Evolutionary conservation across 1,140 invertebrate genomes (phyloP), one percentile per base, ranked within the genome.

Genomic region (Brachionus paranguensis): DNA sequence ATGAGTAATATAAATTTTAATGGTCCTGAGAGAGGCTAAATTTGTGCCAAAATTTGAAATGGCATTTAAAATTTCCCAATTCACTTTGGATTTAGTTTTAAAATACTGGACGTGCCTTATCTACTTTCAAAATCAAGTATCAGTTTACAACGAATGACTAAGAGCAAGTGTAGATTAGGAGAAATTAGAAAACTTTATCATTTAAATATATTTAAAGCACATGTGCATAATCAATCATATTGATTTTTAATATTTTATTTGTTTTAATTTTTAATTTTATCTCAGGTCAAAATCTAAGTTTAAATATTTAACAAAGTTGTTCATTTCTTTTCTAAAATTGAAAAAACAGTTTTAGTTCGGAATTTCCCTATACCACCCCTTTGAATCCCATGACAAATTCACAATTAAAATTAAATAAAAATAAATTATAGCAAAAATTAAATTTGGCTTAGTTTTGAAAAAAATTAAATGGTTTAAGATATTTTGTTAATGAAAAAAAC

Each of bases 161-260:
- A 17, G 41, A 72, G 37, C 68, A 41, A 41, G 29, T 41, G 17
- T 3, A 72, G 68, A 41, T 72, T 72, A 41, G 37, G 33, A 72
- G n/a, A 43, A 72, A 43, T 72, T 72, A 17, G 41, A 43, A 41
- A 20, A 72, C 33, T 72, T 68, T 68, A 68, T 33, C 33, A 41
- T 11, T 17, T 43, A 10, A 20, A 76, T 37, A 76, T 27, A 50
- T 20, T 74, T 50, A 76, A 76, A 50, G 50, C 72, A 76, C 72
- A 76, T 76, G 72, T 76, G 72, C 72, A 76, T 50, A 76, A 76
- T 76, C 72, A 76, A 76, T 74, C 70, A 74, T 74, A 45, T 74
- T 74, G 33, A 43, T 45, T 74, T 74, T 24, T 43, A 43, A 74
- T 74, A 47, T 45, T 45, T 45, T 74, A 74, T 74, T 74, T 43